Base-by-base conservation (phyloP, 2,113 vertebrate species). In the Semnornis frantzii region DNA sequence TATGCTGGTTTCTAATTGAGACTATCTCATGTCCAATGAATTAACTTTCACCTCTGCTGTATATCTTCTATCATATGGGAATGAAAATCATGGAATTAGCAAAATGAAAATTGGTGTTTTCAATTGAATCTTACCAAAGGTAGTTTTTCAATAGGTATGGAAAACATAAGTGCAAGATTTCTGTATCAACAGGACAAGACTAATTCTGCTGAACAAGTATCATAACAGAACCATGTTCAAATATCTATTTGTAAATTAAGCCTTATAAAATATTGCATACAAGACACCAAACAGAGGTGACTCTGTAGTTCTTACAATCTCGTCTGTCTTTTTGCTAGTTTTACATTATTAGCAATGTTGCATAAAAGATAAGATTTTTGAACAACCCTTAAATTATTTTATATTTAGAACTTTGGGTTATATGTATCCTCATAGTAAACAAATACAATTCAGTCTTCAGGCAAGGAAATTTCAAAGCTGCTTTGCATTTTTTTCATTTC, bases 401-500 rank as follows among this genome's bases (percentile, higher is more conserved):
- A 1, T 90, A 65, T 90, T 92, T 95, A 89, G 58, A 94, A 91
- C 7, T 71, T 92, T 86, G 87, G 19, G 9, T 92, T 52, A 63
- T 66, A 68, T 44, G 5, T 82, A 63, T 73, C 58, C 50, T 30
- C 44, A 25, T 37, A 59, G 23, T 12, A 83, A 96, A 94, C 37
- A 48, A 92, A 84, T 77, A 59, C 69, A 57, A 89, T 90, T 90
- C 77, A 92, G 24, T 96, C 83, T 94, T 94, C 34, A 91, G 85
- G 83, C 90, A 96, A 96, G 64, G 37, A 77, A 20, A 31, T 95
- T 96, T 93, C 74, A 97, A 94, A 93, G 30, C 34, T 93, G 27
- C 75, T 97, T 94, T 94, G 87, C 86, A 96, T 96, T 95, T 97
- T 94, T 84, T 89, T 97, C 77, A 94, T 97, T 97, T 97, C 92